phyloP scores from a whole-genome alignment of 2,113 vertebrate species.

The Uria aalge region DNA sequence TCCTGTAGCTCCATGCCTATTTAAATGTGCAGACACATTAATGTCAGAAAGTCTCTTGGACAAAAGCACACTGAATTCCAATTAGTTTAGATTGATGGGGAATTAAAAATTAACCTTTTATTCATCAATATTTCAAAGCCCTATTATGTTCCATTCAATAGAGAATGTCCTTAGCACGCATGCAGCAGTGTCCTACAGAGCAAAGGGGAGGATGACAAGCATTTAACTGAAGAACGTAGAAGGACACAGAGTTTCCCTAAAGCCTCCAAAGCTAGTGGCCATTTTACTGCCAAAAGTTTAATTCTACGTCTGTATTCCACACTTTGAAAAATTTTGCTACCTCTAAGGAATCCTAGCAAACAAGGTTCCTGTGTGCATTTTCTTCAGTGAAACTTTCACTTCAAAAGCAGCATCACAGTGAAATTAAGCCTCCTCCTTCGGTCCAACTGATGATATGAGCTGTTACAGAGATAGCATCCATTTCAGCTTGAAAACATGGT shows the following conservation, averaged over 20 bases:
- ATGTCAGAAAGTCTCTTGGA: background rate
- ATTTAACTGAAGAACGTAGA: background rate
- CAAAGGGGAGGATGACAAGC: background rate
- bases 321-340: background rate
- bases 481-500: background rate
- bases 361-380: background rate
- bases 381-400: background rate
- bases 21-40: background rate
- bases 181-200: background rate
- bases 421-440: background rate
- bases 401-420: background rate
- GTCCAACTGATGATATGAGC: background rate
- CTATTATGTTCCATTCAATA: background rate
- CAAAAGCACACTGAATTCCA: slow-evolving; percentile 40
- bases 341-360: background rate
- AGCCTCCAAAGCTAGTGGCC: background rate
- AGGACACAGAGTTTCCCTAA: background rate
- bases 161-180: background rate
- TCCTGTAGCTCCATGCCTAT: background rate
- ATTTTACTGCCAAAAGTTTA: background rate
- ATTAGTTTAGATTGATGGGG: slow-evolving; percentile 18
- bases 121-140: slow-evolving; percentile 49
- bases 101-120: slow-evolving; percentile 65
- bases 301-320: background rate
- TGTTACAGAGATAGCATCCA: background rate